phyloP scores from a whole-genome alignment of 35 echinoderm and acorn worm species.

The Diadema setosum region DNA sequence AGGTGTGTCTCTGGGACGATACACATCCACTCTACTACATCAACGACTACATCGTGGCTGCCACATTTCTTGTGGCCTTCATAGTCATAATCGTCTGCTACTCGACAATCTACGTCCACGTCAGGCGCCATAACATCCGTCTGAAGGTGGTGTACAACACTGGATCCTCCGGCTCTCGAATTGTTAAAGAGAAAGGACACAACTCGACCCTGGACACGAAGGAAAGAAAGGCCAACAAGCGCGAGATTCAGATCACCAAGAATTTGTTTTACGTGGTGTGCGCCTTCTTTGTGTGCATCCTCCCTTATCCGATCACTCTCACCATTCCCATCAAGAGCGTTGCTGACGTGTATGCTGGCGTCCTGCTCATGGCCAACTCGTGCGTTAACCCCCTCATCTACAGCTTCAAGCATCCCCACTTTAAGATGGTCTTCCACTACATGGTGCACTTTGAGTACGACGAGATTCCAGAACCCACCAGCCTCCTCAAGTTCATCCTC shows the following conservation, averaged over 20 bases:
- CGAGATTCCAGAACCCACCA: background rate
- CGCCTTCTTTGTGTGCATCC: slow-evolving; percentile 28
- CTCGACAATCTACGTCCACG: slow-evolving; percentile 26
- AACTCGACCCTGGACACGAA: background rate
- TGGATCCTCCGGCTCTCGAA: background rate
- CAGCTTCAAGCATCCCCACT: slow-evolving; percentile 42
- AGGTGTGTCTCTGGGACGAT: slow-evolving; percentile 33
- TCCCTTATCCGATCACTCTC: slow-evolving; percentile 10
- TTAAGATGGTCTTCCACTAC: background rate
- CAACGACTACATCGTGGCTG: background rate
- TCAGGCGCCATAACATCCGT: slow-evolving; percentile 2
- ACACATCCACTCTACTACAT: background rate
- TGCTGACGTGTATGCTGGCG: background rate
- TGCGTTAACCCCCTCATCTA: slow-evolving; percentile 59
- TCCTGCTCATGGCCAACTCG: slow-evolving; percentile 25
- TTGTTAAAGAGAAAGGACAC: background rate
- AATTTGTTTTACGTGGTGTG: slow-evolving; percentile 36
- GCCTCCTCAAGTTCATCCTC: background rate
- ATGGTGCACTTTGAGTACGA: background rate
- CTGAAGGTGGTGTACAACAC: background rate
- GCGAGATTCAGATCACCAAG: slow-evolving; percentile 44
- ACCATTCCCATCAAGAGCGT: background rate
- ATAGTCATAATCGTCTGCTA: slow-evolving; percentile 37
- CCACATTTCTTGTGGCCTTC: slow-evolving; percentile 5
- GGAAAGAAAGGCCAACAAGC: background rate